Conservation (phyloP, 2,888 invertebrate genomes). For the Meiosimyza platycephala region DNA sequence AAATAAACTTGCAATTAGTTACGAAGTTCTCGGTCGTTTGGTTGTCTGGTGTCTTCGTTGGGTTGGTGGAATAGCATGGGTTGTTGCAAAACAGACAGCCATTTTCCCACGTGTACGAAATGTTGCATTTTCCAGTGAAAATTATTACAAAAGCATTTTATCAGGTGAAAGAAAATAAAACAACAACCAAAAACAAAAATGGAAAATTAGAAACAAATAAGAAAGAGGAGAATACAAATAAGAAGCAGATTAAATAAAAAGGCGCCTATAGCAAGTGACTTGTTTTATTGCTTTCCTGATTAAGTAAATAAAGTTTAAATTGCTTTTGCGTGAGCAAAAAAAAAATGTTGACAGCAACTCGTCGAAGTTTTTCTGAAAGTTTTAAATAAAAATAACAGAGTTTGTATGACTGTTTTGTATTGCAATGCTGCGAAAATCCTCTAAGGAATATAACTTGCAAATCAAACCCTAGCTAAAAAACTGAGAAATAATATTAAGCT, state of each 20-base stretch:
- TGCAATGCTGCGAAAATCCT: no score
- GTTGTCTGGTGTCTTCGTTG: not conserved
- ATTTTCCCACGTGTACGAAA: constrained; percentile 20
- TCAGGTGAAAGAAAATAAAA: not conserved
- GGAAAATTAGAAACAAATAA: not conserved
- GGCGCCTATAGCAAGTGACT: not conserved
- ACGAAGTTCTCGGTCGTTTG: not conserved
- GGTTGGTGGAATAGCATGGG: no score
- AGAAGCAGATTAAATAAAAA: not conserved
- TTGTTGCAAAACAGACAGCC: no score
- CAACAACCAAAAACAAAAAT: not conserved
- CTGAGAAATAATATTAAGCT: no score
- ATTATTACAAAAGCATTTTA: not conserved
- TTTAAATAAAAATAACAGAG: no score
- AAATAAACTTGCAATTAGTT: constrained; percentile 21
- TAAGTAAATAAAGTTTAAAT: constrained; percentile 27
- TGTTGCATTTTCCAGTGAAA: not conserved
- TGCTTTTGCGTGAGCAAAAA: constrained; percentile 15
- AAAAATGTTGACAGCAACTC: not conserved
- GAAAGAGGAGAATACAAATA: not conserved
- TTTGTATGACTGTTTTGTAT: no score
- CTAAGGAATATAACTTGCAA: no score
- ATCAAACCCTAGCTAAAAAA: no score
- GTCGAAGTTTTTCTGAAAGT: no score
- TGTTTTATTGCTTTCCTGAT: constrained; percentile 29